Percentiles rank a stretch among this genome's conserved stretches.
Evolutionary conservation across 2,113 vertebrate species (phyloP).

Genomic region (Agelaius phoeniceus): DNA sequence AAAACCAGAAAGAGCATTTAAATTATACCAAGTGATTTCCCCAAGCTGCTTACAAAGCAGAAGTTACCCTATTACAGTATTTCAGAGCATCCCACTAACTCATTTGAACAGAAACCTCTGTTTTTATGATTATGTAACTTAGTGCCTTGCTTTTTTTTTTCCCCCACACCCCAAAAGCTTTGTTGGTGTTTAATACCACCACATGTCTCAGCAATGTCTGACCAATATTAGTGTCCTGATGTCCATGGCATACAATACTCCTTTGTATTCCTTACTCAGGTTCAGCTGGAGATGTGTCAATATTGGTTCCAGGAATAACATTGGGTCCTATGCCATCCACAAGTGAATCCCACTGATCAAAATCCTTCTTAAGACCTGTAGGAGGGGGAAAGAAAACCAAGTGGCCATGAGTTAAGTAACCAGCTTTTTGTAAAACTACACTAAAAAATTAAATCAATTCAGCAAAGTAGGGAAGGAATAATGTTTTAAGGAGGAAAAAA

Average conservation of each 20-base stretch:
- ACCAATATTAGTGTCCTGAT: background rate
- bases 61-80: background rate
- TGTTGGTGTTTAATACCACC: background rate
- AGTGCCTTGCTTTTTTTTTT: background rate
- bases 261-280: background rate
- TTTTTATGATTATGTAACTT: background rate
- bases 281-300: slow-evolving; percentile 63
- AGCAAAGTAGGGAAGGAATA: background rate
- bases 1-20: background rate
- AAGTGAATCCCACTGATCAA: slow-evolving; percentile 87
- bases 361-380: slow-evolving; percentile 84
- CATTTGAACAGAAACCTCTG: background rate
- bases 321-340: slow-evolving; percentile 87
- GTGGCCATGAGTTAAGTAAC: background rate
- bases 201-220: background rate
- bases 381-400: background rate
- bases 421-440: background rate
- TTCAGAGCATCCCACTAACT: background rate
- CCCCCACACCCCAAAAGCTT: background rate
- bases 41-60: background rate
- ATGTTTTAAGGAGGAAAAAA: background rate
- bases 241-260: background rate
- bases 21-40: background rate
- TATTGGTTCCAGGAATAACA: slow-evolving; percentile 86
- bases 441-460: background rate